Evolutionary conservation across 1,140 invertebrate genomes (phyloP).

Genomic region (Drosophila novamexicana): DNA sequence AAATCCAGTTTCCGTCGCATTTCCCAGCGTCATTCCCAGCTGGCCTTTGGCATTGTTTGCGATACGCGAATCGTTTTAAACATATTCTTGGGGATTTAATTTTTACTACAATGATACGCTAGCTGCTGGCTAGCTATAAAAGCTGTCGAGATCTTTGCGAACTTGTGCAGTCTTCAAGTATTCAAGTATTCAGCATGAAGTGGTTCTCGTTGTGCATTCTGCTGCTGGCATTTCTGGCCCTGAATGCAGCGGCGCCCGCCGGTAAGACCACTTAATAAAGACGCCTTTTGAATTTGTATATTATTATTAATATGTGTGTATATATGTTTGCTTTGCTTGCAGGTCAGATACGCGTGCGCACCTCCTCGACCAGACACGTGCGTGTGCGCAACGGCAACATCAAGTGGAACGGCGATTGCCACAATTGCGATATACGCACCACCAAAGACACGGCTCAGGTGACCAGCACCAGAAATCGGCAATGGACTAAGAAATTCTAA

Average conservation of each 20-base stretch:
- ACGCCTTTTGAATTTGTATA: neutral
- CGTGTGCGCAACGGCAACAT: slow-evolving; percentile 36
- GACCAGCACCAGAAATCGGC: slow-evolving; percentile 10
- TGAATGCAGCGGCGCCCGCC: slow-evolving; percentile 18
- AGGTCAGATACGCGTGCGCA: slow-evolving; percentile 36
- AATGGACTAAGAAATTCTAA: slow-evolving; percentile 8
- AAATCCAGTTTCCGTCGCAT: slow-evolving; percentile 2
- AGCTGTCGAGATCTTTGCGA: neutral
- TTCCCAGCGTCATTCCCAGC: neutral
- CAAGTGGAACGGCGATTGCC: slow-evolving; percentile 34
- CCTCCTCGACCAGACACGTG: neutral
- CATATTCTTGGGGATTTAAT: neutral
- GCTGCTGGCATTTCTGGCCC: slow-evolving; percentile 13
- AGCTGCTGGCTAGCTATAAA: slow-evolving; percentile 1
- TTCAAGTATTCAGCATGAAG: slow-evolving; percentile 17
- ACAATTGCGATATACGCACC: slow-evolving; percentile 45
- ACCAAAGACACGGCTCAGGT: slow-evolving; percentile 34
- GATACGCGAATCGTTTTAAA: slow-evolving; percentile 3
- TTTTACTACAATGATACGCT: neutral
- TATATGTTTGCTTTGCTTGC: neutral
- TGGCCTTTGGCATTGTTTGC: slow-evolving; percentile 4
- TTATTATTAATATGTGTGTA: neutral
- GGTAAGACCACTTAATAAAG: slow-evolving; percentile 1
- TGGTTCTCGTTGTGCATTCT: slow-evolving; percentile 18
- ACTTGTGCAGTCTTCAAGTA: neutral